Evolutionary conservation across 2,113 vertebrate species (phyloP).

Genomic region (Mixornis gularis): DNA sequence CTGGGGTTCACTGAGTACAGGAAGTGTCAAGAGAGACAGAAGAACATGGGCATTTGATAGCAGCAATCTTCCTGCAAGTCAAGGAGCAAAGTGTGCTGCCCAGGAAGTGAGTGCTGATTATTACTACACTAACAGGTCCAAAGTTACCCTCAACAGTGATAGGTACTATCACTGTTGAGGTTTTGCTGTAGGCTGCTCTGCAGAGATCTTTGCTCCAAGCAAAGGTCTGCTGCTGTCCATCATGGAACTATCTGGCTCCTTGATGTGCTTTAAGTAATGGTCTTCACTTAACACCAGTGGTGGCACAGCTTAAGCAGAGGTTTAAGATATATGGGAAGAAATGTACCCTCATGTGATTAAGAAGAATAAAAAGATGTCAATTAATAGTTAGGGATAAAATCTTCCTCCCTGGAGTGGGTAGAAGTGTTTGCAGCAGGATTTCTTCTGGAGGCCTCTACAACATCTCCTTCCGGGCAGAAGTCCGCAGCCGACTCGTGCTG

Average conservation of each 20-base stretch:
- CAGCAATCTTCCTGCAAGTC: not conserved
- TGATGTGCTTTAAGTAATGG: not conserved
- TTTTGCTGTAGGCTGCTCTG: not conserved
- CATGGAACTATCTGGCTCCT: not conserved
- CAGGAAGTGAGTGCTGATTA: not conserved
- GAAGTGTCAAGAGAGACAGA: not conserved
- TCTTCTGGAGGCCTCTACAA: not conserved
- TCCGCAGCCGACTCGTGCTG: rapidly evolving
- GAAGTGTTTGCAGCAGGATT: not conserved
- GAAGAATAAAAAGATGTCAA: not conserved
- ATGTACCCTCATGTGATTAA: not conserved
- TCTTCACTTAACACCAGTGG: not conserved
- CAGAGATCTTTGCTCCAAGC: not conserved
- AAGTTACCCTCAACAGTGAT: not conserved
- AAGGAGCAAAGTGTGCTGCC: not conserved
- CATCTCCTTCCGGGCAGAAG: no score
- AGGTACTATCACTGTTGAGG: not conserved
- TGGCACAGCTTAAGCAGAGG: not conserved
- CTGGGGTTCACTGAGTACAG: not conserved
- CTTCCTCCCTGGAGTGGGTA: not conserved
- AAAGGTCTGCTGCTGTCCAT: not conserved
- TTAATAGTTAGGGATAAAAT: not conserved
- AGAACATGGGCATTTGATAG: not conserved
- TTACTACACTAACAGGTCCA: not conserved
- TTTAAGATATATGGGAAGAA: not conserved